Base-by-base conservation (phyloP, 1,140 invertebrate genomes). In the Agraylea sexmaculata region DNA sequence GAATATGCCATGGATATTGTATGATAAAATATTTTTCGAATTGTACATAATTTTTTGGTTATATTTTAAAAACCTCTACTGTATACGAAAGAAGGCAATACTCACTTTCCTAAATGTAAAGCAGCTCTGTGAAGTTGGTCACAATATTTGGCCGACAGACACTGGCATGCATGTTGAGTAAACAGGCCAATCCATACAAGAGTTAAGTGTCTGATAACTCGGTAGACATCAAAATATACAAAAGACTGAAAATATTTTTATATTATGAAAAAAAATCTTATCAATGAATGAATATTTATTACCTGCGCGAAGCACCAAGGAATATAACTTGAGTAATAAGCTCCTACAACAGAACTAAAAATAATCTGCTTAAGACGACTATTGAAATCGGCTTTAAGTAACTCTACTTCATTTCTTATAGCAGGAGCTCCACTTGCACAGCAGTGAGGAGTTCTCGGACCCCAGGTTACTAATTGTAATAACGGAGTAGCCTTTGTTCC, bases 271-370 rank as follows among this genome's bases (percentile, higher is more conserved):
- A 18, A 6, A 27, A 37, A 18, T 22, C 19, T 40, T 40, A 31
- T 5, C 16, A 31, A 17, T 17, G 21, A 27, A 21, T 22, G 12
- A 19, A 12, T 20, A 2, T 4, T 29, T 4, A 37, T 60, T 60
- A 87, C 84, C 71, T 84, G 78, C 16, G 83, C 80, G 72, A 92
- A 88, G 53, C 81, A 81, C 52, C 89, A 83, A 0, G 92, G 92
- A 16, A 95, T 77, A 57, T 94, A 83, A 40, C 80, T 83, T 48
- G 84, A 79, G 60, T 94, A 91, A 57, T 95, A 96, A 1, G 89
- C 86, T 51, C 83, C 88, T 2, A 87, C 62, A 28, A 91, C 75
- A 1, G 89, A 88, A 53, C 86, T 87, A 55, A 92, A 95, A 3
- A 96, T 64, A 36, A 91, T 80, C 57, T 87, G 83, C 61, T 90